These are phyloP conservation scores for Maconellicoccus hirsutus DNA, from an alignment of 1,140 invertebrate genomes.

Conservation along the genomic window DNA sequence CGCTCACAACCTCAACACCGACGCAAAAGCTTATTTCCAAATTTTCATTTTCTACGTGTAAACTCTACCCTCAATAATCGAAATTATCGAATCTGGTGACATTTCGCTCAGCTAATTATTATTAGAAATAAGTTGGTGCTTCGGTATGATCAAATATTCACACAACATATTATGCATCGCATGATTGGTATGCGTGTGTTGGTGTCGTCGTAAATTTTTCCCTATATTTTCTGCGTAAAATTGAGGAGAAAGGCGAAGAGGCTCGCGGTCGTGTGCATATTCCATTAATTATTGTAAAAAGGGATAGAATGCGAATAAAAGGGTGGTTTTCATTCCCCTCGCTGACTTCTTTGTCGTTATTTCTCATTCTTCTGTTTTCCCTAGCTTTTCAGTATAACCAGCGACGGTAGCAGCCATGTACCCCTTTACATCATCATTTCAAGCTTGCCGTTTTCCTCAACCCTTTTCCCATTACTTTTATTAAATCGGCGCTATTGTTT, in stretches of 20 bases:
- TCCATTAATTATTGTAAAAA: slow-evolving; percentile 10
- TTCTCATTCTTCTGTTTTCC: not conserved
- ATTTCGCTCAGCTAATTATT: too few species aligned
- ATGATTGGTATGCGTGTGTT: not conserved
- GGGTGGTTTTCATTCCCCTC: not conserved
- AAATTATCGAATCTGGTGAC: too few species aligned
- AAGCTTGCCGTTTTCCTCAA: slow-evolving; percentile 3
- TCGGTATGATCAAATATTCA: too few species aligned
- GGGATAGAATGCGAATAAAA: slow-evolving; percentile 8
- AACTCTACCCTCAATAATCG: too few species aligned
- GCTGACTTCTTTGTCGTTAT: not conserved
- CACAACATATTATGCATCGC: too few species aligned
- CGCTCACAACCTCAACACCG: too few species aligned
- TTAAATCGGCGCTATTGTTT: slow-evolving; percentile 22
- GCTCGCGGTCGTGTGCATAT: slow-evolving; percentile 6
- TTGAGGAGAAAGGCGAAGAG: not conserved
- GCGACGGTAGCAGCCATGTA: slow-evolving; percentile 1
- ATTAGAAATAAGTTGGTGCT: too few species aligned
- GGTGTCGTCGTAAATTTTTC: not conserved
- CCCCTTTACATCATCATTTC: slow-evolving; percentile 8
- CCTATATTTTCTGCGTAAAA: not conserved
- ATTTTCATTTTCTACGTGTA: too few species aligned
- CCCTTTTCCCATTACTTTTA: slow-evolving; percentile 18
- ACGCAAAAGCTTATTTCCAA: too few species aligned
- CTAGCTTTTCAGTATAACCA: not conserved